Percentiles rank a stretch among this genome's conserved stretches.
phyloP scores from a whole-genome alignment of 2,888 invertebrate species.

The Pterostichus madidus region DNA sequence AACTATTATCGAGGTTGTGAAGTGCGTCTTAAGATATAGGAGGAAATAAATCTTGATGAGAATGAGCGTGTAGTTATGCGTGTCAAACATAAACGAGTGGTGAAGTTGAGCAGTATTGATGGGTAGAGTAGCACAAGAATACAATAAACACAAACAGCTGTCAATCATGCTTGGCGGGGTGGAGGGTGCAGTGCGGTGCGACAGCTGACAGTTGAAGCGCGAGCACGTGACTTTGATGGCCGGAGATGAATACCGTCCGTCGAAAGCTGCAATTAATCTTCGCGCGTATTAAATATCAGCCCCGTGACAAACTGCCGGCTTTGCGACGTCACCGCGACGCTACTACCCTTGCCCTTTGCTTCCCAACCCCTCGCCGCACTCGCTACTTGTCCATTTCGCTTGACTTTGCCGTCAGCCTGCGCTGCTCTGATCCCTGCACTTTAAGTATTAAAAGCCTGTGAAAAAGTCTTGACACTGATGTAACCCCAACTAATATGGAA shows the following conservation, averaged over 20 bases:
- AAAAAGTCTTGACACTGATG: conserved; percentile 7
- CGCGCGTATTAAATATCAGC: conserved; percentile 64
- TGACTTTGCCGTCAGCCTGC: neutral
- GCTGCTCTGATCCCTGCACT: neutral
- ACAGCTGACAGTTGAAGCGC: conserved; percentile 60
- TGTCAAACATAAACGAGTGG: conserved; percentile 62
- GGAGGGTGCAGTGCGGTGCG: neutral
- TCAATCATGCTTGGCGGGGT: conserved; percentile 52
- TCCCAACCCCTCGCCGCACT: neutral
- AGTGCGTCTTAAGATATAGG: too few relatives aligned
- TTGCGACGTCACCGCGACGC: conserved; percentile 34
- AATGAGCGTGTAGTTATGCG: neutral
- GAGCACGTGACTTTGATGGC: conserved; percentile 65
- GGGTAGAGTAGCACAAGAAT: conserved; percentile 53
- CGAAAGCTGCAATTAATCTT: conserved; percentile 67
- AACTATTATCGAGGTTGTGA: too few relatives aligned
- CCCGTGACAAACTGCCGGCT: conserved; percentile 66
- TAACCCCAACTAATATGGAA: conserved; percentile 13
- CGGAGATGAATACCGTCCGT: conserved; percentile 63
- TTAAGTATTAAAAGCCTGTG: conserved; percentile 20
- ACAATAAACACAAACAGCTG: conserved; percentile 65
- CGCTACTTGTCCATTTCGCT: conserved; percentile 1
- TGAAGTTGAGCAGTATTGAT: conserved; percentile 51
- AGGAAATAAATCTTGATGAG: too few relatives aligned
- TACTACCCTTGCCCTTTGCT: conserved; percentile 7